Evolutionary conservation across 1,140 invertebrate genomes (phyloP).

Genomic region (Drosophila sp.): DNA sequence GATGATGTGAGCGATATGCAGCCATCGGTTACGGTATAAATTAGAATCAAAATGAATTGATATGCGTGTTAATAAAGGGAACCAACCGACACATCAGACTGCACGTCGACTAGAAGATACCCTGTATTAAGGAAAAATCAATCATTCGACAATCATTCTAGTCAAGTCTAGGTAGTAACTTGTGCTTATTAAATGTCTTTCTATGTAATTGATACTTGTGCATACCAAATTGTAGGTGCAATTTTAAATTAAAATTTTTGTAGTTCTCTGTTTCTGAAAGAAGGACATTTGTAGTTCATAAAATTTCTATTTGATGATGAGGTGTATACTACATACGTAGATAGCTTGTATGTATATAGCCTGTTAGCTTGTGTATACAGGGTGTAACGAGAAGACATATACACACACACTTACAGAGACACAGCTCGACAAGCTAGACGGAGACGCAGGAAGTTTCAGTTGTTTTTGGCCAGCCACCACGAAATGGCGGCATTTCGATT

Average conservation of each 20-base stretch:
- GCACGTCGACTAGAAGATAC: neutral
- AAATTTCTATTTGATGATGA: too few relatives aligned
- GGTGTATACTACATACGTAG: too few relatives aligned
- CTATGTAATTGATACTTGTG: too few relatives aligned
- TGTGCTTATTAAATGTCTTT: too few relatives aligned
- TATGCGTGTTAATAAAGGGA: slow-evolving; percentile 78
- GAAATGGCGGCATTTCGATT: slow-evolving; percentile 76
- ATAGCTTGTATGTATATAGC: neutral
- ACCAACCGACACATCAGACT: neutral
- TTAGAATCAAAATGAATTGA: slow-evolving; percentile 81
- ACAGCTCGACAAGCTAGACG: slow-evolving; percentile 12
- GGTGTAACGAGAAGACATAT: neutral
- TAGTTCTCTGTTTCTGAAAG: too few relatives aligned
- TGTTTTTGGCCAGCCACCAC: slow-evolving; percentile 67
- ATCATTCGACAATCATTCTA: too few relatives aligned
- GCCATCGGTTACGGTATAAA: slow-evolving; percentile 78
- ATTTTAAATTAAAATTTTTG: too few relatives aligned
- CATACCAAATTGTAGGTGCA: too few relatives aligned
- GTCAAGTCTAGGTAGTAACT: too few relatives aligned
- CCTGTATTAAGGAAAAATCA: neutral
- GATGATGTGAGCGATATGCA: slow-evolving; percentile 76
- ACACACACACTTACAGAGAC: slow-evolving; percentile 43
- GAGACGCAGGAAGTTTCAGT: slow-evolving; percentile 9
- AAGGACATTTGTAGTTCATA: too few relatives aligned
- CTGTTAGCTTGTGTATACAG: neutral